These are phyloP conservation scores for Dysdera silvatica DNA, from an alignment of 1,140 invertebrate species.

Conservation along the genomic window DNA sequence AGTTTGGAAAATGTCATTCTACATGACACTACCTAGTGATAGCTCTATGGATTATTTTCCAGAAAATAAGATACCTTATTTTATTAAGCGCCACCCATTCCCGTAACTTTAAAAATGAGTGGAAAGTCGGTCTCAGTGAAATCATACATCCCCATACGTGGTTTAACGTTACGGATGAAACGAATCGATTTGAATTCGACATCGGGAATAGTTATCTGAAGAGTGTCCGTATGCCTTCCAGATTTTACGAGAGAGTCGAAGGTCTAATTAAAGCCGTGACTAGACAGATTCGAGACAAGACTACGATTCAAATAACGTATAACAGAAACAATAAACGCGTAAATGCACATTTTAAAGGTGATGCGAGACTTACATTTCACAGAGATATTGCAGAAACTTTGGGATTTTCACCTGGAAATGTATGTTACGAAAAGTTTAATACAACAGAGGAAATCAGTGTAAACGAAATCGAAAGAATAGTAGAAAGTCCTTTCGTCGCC, in stretches of 20 bases:
- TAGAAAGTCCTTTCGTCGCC: constrained; percentile 1
- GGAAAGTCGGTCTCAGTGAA: background rate
- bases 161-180: too few species aligned
- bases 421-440: too few species aligned
- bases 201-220: background rate
- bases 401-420: background rate
- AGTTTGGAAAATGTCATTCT: background rate
- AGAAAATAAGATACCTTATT: background rate
- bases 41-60: background rate
- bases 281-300: background rate
- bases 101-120: background rate
- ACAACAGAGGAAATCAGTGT: too few species aligned
- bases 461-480: background rate
- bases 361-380: background rate
- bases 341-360: background rate
- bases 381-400: background rate
- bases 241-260: background rate
- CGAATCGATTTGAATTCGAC: background rate
- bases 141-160: constrained; percentile 1
- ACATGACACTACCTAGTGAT: background rate
- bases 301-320: background rate
- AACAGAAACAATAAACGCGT: background rate
- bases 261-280: background rate
- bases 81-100: background rate
- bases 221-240: background rate